phyloP scores from a whole-genome alignment of 2,113 vertebrate species.

The Erythrolamprus reginae region DNA sequence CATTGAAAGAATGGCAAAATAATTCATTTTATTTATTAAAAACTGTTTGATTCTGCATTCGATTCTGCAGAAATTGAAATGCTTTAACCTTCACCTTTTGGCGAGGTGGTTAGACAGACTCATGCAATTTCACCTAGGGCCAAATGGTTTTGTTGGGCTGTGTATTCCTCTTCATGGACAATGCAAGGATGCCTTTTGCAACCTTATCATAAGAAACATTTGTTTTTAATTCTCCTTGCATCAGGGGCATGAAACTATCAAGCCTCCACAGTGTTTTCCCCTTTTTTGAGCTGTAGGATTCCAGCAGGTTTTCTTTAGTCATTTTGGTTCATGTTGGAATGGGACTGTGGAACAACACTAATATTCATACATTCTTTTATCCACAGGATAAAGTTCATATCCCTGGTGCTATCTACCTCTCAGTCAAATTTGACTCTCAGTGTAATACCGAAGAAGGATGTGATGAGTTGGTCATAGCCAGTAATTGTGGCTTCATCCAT shows the following conservation, averaged over 20 bases:
- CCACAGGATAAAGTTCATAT: conserved; percentile 94
- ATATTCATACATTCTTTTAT: neutral
- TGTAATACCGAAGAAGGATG: conserved; percentile 95
- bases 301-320: neutral
- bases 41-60: neutral
- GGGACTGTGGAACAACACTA: neutral
- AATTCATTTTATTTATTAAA: neutral
- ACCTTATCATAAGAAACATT: neutral
- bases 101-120: neutral
- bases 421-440: conserved; percentile 90
- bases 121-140: neutral
- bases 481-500: conserved; percentile 90
- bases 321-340: neutral
- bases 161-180: neutral
- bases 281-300: neutral
- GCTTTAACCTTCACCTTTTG: neutral
- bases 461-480: conserved; percentile 90
- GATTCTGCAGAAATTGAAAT: neutral
- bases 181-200: neutral
- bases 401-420: conserved; percentile 96
- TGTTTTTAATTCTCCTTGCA: neutral
- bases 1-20: neutral
- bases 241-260: neutral
- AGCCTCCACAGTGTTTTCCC: neutral
- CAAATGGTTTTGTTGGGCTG: neutral